These are phyloP conservation scores for Burhinus oedicnemus DNA, from an alignment of 2,113 vertebrate genomes.

Conservation along the genomic window DNA sequence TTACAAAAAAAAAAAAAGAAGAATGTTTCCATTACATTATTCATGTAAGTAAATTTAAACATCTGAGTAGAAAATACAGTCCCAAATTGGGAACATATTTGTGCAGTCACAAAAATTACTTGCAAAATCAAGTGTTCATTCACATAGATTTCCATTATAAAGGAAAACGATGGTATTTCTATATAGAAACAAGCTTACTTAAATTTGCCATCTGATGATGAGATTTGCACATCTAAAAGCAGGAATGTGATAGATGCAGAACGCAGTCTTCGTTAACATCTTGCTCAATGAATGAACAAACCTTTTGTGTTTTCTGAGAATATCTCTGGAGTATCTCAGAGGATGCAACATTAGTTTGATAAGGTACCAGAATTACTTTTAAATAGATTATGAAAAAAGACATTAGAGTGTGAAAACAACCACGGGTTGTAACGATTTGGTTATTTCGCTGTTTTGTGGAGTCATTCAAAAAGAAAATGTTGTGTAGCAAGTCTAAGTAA, in stretches of 20 bases:
- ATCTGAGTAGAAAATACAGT: neutral
- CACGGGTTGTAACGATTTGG: neutral
- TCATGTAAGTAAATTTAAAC: neutral
- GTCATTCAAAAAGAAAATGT: neutral
- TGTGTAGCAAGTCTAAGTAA: neutral
- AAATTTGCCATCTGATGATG: neutral
- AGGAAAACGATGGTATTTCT: neutral
- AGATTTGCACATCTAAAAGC: neutral
- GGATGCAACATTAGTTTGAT: neutral
- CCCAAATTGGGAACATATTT: neutral
- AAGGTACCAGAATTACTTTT: neutral
- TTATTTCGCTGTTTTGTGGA: neutral
- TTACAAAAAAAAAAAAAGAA: neutral
- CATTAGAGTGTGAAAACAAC: neutral
- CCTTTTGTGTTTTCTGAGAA: neutral
- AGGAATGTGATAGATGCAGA: neutral
- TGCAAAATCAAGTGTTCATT: conserved; percentile 8
- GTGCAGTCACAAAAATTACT: neutral
- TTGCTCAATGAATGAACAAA: neutral
- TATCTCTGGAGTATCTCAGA: neutral
- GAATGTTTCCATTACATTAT: neutral
- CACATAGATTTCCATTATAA: neutral
- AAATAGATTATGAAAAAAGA: neutral
- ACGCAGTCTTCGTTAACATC: neutral
- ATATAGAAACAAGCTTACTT: neutral